Base-by-base conservation (phyloP, 2,888 invertebrate species). In the Nomada goodeniana region DNA sequence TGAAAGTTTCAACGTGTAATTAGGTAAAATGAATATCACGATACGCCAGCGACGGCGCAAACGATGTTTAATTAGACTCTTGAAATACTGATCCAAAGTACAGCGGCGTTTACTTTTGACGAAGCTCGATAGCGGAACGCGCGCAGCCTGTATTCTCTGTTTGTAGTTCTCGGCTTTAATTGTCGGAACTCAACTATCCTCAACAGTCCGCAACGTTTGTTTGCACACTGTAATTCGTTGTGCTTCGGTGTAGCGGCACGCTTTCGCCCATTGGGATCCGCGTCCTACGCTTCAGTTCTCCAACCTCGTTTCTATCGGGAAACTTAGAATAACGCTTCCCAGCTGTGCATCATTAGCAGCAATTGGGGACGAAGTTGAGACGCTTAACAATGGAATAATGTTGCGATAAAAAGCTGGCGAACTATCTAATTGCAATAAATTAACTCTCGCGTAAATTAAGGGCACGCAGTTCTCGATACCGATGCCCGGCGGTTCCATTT, bases 301-400 rank as follows among this genome's bases (percentile, higher is more conserved):
- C 80, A 77, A 67, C 78, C 72, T 67, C 61, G 44, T 78, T 77
- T 67, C 77, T 55, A 77, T 76, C 65, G 72, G 60, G 78, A 72
- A 80, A 77, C 78, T 80, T 77, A 55, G 78, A 65, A 47, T 53
- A 69, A 80, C 63, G 80, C 36, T 71, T 65, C 65, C 76, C 69
- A 64, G 63, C 55, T 69, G 76, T 52, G 63, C 76, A 23, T 76
- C 79, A 68, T 76, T 79, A 76, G 42, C 79, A 64, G 69, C 57
- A 69, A 76, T 79, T 79, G 63, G n/a, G 42, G 50, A n/a, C 44
- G 23, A 69, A 61, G 20, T 59, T 68, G 63, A 20, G 23, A 9
- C 42, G 63, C 26, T 76, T 69, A 64, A 79, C 69, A 76, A 61
- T 7, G 52, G 50, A 55, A 29, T 36, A 69, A 63, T 26, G 7